These are phyloP conservation scores for Rhynchonycteris naso DNA, from an alignment of 2,797 vertebrate genomes.

Conservation along the genomic window DNA sequence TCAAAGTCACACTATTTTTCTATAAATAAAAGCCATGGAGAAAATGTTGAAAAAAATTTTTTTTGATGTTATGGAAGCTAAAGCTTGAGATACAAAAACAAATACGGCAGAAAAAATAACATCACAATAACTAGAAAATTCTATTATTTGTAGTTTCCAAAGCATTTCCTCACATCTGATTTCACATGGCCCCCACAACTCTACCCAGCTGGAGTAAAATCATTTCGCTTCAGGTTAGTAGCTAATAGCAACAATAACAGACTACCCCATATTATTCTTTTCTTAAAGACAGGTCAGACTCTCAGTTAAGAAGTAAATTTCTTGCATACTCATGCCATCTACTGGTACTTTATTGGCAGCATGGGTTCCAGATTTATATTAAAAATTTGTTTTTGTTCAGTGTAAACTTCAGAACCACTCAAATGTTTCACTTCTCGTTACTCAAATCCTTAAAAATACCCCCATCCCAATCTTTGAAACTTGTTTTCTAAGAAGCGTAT, in stretches of 20 bases:
- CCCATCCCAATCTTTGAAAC: background rate
- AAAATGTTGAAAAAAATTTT: background rate
- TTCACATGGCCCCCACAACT: background rate
- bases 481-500: background rate
- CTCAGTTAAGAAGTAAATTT: background rate
- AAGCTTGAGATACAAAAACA: slow-evolving; percentile 24
- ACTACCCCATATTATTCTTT: background rate
- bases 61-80: background rate
- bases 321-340: slow-evolving; percentile 35
- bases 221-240: background rate
- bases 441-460: background rate
- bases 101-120: background rate
- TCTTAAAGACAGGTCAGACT: background rate
- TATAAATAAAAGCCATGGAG: slow-evolving; percentile 32
- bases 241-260: background rate
- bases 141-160: background rate
- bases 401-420: background rate
- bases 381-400: background rate
- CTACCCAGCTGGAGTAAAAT: background rate
- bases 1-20: background rate
- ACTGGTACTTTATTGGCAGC: slow-evolving; percentile 17
- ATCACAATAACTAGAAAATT: background rate
- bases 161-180: background rate
- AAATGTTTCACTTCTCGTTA: background rate
- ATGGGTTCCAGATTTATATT: background rate